A percentile compares a stretch with the other conserved stretches of the same genome.
These are phyloP conservation scores for Ormyrus nitidulus DNA, from an alignment of 2,888 invertebrate genomes.

Conservation along the genomic window DNA sequence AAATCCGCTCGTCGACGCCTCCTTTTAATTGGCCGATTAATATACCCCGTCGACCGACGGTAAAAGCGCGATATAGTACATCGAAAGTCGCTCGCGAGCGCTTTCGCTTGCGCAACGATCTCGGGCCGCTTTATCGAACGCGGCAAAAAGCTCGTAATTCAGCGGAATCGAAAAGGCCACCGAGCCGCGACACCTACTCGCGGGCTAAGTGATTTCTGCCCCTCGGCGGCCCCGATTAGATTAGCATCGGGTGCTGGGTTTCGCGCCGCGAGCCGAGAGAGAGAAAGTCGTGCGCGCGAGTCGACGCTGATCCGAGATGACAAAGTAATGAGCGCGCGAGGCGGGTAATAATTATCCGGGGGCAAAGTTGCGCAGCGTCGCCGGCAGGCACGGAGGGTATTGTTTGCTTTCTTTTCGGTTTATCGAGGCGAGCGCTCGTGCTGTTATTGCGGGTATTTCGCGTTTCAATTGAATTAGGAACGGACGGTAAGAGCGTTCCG, in stretches of 20 bases:
- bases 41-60: background rate
- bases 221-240: slow-evolving; percentile 20
- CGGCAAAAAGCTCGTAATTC: background rate
- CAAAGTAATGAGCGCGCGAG: slow-evolving; percentile 31
- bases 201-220: no score
- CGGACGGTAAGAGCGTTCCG: no score
- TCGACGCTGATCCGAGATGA: slow-evolving; percentile 5
- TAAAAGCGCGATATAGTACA: background rate
- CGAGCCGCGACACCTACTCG: background rate
- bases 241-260: slow-evolving; percentile 33
- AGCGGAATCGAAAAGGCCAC: background rate
- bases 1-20: slow-evolving; percentile 2
- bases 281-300: slow-evolving; percentile 16
- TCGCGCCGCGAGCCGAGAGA: slow-evolving; percentile 1
- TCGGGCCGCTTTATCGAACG: background rate
- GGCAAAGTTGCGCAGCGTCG: no score
- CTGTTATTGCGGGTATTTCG: no score
- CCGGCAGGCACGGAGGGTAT: no score
- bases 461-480: no score
- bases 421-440: no score
- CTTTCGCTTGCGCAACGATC: background rate
- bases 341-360: no score
- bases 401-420: no score
- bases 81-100: background rate
- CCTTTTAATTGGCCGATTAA: background rate